Evolutionary conservation across 2,888 invertebrate genomes (phyloP).

Genomic region (Netelia inedita): DNA sequence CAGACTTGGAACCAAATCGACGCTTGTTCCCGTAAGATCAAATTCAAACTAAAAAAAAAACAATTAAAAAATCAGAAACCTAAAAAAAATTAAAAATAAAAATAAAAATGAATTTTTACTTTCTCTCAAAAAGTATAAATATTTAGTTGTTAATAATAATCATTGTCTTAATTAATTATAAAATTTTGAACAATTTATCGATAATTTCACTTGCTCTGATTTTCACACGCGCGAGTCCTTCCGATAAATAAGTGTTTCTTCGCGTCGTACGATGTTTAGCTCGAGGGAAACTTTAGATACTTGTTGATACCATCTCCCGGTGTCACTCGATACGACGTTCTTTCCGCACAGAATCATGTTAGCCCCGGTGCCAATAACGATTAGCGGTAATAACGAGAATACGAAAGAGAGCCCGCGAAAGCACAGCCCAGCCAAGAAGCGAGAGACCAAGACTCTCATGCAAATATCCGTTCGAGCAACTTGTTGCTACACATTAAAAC

Average conservation of each 20-base stretch:
- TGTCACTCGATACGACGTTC: conserved; percentile 39
- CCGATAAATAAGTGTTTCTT: not conserved
- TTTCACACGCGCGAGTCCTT: not conserved
- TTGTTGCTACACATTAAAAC: conserved; percentile 62
- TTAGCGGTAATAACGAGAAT: conserved; percentile 62
- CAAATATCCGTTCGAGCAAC: conserved; percentile 59
- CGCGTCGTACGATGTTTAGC: conserved; percentile 49
- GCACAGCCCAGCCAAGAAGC: conserved; percentile 47
- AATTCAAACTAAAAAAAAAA: no score
- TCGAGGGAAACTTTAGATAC: conserved; percentile 47
- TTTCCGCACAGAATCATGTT: conserved; percentile 48
- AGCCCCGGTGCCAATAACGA: conserved; percentile 67
- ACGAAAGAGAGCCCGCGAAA: conserved; percentile 28
- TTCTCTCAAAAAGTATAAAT: no score
- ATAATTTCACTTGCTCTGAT: no score
- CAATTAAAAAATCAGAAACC: no score
- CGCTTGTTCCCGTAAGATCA: no score
- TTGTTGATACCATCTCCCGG: conserved; percentile 59
- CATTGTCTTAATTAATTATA: no score
- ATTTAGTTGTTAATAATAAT: no score
- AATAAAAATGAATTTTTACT: no score
- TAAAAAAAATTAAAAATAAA: no score
- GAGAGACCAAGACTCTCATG: conserved; percentile 56
- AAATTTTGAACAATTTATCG: no score
- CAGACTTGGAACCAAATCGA: no score